phyloP scores from a whole-genome alignment of 2,113 vertebrate genomes.

The Phylloscopus whistleri region DNA sequence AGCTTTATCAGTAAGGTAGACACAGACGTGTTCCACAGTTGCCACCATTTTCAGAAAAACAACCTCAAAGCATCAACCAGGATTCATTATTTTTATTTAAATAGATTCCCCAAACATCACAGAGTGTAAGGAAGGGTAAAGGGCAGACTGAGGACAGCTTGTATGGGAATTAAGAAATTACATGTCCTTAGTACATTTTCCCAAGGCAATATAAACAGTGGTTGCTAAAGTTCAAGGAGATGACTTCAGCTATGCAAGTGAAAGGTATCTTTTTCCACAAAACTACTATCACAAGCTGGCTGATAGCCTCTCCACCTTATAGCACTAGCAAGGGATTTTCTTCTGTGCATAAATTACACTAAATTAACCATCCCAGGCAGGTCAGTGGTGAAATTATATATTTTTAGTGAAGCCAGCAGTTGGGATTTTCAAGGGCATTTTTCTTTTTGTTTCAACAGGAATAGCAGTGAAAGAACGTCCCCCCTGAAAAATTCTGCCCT shows the following conservation, averaged over 20 bases:
- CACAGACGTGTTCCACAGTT: background rate
- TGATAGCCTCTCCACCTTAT: background rate
- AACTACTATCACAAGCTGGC: background rate
- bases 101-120: background rate
- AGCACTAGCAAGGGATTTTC: background rate
- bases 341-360: conserved; percentile 16
- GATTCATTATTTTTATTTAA: background rate
- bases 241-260: background rate
- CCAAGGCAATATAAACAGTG: background rate
- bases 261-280: background rate
- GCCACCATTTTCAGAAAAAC: background rate
- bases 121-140: background rate
- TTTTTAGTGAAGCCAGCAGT: background rate
- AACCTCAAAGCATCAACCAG: background rate
- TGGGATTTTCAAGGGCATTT: conserved; percentile 34
- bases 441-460: background rate
- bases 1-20: background rate
- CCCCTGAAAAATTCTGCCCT: background rate
- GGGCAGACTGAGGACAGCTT: background rate
- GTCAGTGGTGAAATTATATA: background rate
- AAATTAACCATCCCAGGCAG: conserved; percentile 7
- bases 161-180: background rate
- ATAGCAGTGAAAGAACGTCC: background rate
- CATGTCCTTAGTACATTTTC: background rate
- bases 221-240: background rate